Evolutionary conservation across 1,140 invertebrate genomes (phyloP), one percentile per base, ranked within the genome.

Genomic region (Asobara japonica): DNA sequence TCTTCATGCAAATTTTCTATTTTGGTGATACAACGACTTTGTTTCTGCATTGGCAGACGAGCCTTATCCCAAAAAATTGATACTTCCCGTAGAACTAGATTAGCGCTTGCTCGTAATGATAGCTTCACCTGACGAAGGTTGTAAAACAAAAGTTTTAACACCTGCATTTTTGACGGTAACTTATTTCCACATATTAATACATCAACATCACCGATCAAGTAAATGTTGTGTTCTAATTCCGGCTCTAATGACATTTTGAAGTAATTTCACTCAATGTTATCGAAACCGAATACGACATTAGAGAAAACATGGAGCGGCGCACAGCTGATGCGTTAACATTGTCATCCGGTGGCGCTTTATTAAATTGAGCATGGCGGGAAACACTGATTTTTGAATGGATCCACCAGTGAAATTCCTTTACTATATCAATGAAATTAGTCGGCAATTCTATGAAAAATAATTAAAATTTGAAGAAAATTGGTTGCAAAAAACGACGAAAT

Each of bases 111-210:
- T 25, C 72, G 74, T 56, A 77, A 27, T 36, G 30, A 65, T 27
- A 68, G 36, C 18, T 73, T 77, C n/a, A 77, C 31, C 30, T 62
- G 20, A 18, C 71, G 68, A 13, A 69, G 60, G 66, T 77, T 71
- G 65, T 69, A 74, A 70, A 75, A 74, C 25, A 77, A 74, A 62
- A 75, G 38, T 72, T 75, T 73, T 36, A 75, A 45, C 27, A 70
- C 74, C 69, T 77, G 76, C 69, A 67, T 56, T 36, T 71, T 72
- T 18, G 74, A 75, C 20, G 71, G 76, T 33, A 78, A 71, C 70
- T 76, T 70, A 66, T 78, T 76, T 27, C 77, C 73, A 22, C 30
- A 13, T 36, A 76, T 78, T 74, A 74, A 64, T 48, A 67, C 45
- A 18, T 74, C 48, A 51, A 71, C 48, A 69, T 74, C 67, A 20